Evolutionary conservation across 2,797 vertebrate species (phyloP).

Genomic region (Platyrinchus mystaceus): DNA sequence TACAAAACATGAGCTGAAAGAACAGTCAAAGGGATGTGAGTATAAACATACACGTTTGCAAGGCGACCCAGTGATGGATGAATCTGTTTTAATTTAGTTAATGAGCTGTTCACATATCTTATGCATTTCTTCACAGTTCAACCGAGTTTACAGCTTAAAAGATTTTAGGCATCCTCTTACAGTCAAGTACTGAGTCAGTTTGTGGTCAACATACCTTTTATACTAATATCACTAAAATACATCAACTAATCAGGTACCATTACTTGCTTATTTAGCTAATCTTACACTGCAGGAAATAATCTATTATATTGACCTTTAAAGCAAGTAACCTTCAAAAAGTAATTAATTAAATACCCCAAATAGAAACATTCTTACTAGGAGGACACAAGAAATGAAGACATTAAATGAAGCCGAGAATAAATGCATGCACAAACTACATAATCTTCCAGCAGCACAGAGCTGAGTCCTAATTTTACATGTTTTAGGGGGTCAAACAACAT

Average conservation of each 20-base stretch:
- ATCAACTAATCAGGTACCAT: not conserved
- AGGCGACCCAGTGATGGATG: not conserved
- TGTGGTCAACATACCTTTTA: not conserved
- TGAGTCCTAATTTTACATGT: not conserved
- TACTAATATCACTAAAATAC: not conserved
- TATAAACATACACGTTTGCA: not conserved
- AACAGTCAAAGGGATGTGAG: not conserved
- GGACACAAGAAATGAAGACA: not conserved
- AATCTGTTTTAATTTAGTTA: not conserved
- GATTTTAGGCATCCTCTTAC: not conserved
- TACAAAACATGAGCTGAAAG: not conserved
- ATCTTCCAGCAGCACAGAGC: not conserved
- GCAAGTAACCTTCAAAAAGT: not conserved
- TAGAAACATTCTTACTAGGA: not conserved
- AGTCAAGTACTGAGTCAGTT: not conserved
- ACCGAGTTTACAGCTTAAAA: not conserved
- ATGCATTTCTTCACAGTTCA: not conserved
- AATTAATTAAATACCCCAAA: not conserved
- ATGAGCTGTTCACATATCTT: not conserved
- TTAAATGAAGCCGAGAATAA: not conserved
- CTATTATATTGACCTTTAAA: not conserved
- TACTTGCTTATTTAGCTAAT: not conserved
- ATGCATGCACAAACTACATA: fast-evolving
- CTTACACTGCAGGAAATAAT: not conserved
- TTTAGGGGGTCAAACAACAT: not conserved